phyloP scores from a whole-genome alignment of 1,140 invertebrate species.

The Eurosta solidaginis region DNA sequence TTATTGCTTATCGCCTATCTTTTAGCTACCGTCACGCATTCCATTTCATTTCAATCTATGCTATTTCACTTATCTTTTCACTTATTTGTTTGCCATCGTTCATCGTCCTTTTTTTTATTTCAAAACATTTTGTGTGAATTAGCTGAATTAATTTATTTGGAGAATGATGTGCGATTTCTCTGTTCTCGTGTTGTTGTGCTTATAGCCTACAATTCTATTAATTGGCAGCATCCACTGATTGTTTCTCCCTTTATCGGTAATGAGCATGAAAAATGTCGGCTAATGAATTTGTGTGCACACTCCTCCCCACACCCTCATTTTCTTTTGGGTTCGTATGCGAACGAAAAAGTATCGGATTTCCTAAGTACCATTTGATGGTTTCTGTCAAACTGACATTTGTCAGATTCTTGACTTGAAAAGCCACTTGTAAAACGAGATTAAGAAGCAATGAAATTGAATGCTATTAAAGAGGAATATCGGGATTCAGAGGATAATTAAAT shows the following conservation, averaged over 20 bases:
- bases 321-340: neutral
- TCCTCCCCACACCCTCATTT: neutral
- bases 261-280: slow-evolving; percentile 16
- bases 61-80: slow-evolving; percentile 12
- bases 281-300: slow-evolving; percentile 19
- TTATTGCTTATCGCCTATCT: slow-evolving; percentile 20
- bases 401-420: slow-evolving; percentile 19
- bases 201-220: slow-evolving; percentile 9
- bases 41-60: slow-evolving; percentile 3
- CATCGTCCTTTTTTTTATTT: neutral
- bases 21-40: slow-evolving; percentile 11
- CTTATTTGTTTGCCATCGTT: neutral
- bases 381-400: neutral
- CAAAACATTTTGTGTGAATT: neutral
- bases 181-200: neutral
- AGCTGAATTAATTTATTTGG: slow-evolving; percentile 19
- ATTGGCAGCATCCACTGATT: neutral
- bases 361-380: slow-evolving; percentile 25
- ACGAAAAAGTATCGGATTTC: slow-evolving; percentile 15
- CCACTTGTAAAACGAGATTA: slow-evolving; percentile 25
- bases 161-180: slow-evolving; percentile 6
- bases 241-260: neutral
- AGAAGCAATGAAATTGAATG: slow-evolving; percentile 1
- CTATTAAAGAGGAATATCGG: neutral
- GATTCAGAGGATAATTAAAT: neutral